Evolutionary conservation across 2,888 invertebrate genomes (phyloP), one percentile per base, ranked within the genome.

Genomic region (Crepidodera aurea): DNA sequence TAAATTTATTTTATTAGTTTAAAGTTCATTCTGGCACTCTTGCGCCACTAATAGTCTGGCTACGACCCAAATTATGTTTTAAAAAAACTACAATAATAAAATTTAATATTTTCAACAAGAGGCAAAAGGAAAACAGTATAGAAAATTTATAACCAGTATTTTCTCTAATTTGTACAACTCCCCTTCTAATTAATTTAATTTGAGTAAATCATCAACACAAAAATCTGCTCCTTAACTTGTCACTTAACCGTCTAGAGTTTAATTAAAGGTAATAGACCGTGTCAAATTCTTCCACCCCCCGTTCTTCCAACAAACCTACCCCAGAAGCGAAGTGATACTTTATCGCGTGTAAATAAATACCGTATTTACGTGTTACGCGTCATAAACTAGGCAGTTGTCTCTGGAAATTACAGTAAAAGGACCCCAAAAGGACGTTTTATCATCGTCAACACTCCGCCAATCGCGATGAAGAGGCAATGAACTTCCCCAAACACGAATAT

Each of bases 281-380:
- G 37, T 34, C 37, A 37, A 51, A 51, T 34, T 34, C 51, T 7
- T 4, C 10, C 18, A 51, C 3, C 37, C n/a, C n/a, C 18, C n/a
- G 12, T 32, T n/a, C 10, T 4, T 22, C 44, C 22, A 8, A 4
- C 44, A n/a, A n/a, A n/a, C 19, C 19, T 1, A 34, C 10, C 37
- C 3, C 13, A 13, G 46, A 16, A 50, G 12, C 50, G 16, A 50
- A 50, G 50, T 53, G 53, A 53, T 53, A 53, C 12, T 53, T 39
- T 53, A 53, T 53, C 53, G 53, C 53, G 53, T 53, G 53, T 53
- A 53, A 53, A 53, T 53, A 53, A 53, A 53, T 53, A 53, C 53
- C 39, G 25, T 53, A 53, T 53, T 53, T 53, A 53, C 53, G 53
- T 53, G 53, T 53, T 53, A 39, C 39, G 53, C 53, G 53, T 53